A percentile compares a stretch with the other conserved stretches of the same genome.
Evolutionary conservation across 2,888 invertebrate species (phyloP).

Genomic region (Agapostemon virescens): DNA sequence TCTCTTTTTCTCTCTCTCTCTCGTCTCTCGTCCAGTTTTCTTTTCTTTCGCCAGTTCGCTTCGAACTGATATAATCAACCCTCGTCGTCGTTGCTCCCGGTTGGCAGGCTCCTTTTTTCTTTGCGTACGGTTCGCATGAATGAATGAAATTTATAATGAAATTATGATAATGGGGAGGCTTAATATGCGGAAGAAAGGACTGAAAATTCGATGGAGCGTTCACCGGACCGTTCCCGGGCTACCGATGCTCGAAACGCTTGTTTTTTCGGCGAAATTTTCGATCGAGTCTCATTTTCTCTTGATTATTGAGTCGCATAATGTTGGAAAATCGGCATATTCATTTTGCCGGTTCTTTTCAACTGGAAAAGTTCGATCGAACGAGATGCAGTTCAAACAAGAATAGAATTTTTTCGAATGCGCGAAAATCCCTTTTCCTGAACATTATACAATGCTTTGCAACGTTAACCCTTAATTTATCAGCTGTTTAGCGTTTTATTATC

Average conservation of each 20-base stretch:
- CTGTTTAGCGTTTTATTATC: no score
- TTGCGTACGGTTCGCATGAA: neutral
- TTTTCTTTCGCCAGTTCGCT: conserved; percentile 4
- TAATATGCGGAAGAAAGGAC: neutral
- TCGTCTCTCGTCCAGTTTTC: neutral
- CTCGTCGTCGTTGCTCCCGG: neutral
- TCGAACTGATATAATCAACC: conserved; percentile 5
- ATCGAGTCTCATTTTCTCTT: neutral
- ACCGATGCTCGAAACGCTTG: neutral
- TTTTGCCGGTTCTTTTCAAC: no score
- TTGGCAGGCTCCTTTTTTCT: neutral
- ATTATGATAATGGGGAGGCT: neutral
- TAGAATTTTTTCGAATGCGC: no score
- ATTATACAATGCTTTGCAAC: no score
- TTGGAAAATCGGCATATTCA: no score
- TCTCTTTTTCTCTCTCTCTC: neutral
- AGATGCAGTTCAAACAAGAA: no score
- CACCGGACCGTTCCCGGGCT: neutral
- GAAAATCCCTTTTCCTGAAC: no score
- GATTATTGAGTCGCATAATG: no score
- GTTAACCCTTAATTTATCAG: no score
- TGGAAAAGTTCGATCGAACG: no score
- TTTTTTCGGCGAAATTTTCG: neutral
- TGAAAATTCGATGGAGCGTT: neutral
- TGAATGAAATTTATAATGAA: conserved; percentile 9